Evolutionary conservation across 2,888 invertebrate species (phyloP).

Genomic region (Steinernema scapterisci): DNA sequence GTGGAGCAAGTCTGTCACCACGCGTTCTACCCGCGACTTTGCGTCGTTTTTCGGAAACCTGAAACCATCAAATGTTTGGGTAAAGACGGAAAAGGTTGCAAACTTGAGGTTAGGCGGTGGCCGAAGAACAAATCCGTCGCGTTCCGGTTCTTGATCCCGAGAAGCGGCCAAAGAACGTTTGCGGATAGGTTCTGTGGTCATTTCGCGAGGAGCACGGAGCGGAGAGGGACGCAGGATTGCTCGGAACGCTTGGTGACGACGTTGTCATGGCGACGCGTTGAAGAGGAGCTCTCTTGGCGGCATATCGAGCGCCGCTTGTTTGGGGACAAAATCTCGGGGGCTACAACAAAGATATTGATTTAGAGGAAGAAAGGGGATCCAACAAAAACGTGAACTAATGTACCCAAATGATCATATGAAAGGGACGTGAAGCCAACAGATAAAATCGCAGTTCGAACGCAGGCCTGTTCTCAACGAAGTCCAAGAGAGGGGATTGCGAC

Average conservation of each 20-base stretch:
- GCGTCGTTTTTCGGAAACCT: slow-evolving; percentile 11
- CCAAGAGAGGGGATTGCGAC: too few relatives aligned
- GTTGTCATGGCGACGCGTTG: not conserved
- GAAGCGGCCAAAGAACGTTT: not conserved
- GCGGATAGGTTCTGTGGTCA: not conserved
- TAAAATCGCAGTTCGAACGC: too few relatives aligned
- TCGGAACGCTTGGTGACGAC: not conserved
- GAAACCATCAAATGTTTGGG: not conserved
- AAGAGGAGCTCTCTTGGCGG: too few relatives aligned
- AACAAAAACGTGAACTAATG: too few relatives aligned
- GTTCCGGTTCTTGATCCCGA: not conserved
- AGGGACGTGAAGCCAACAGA: too few relatives aligned
- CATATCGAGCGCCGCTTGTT: too few relatives aligned
- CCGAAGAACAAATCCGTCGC: slow-evolving; percentile 15
- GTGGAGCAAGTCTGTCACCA: slow-evolving; percentile 1
- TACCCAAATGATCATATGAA: too few relatives aligned
- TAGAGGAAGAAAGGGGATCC: too few relatives aligned
- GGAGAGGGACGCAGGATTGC: not conserved
- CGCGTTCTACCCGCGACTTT: not conserved
- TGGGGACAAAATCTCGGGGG: too few relatives aligned
- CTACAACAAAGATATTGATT: too few relatives aligned
- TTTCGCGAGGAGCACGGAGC: not conserved
- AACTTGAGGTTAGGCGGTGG: not conserved
- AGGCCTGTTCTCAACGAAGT: too few relatives aligned
- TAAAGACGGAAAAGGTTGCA: not conserved